Evolutionary conservation across 2,797 vertebrate species (phyloP).

Genomic region (Neosalanx taihuensis): DNA sequence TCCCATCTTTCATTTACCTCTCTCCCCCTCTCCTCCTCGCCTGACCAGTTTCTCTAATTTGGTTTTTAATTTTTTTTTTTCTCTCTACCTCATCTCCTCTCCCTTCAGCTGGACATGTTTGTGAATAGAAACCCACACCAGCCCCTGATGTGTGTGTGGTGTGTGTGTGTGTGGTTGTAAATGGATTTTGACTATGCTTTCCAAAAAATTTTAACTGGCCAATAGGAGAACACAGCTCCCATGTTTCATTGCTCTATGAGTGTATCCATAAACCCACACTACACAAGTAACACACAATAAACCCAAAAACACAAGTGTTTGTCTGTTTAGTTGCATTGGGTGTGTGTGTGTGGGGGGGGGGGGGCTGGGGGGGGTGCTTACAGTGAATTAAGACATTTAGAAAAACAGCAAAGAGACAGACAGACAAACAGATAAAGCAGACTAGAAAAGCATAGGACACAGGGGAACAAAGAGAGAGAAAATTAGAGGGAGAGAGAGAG

Average conservation of each 20-base stretch:
- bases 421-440: conserved; percentile 57
- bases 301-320: conserved; percentile 12
- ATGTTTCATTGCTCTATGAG: conserved; percentile 10
- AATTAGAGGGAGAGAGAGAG: conserved; percentile 24
- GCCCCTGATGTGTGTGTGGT: conserved; percentile 55
- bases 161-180: conserved; percentile 6
- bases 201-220: conserved; percentile 54
- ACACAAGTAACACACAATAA: not conserved
- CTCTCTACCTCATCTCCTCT: conserved; percentile 56
- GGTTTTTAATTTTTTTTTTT: conserved; percentile 71
- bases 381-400: conserved; percentile 71
- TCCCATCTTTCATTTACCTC: conserved; percentile 44
- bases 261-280: conserved; percentile 19
- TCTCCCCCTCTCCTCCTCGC: conserved; percentile 55
- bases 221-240: conserved; percentile 42
- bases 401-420: conserved; percentile 44
- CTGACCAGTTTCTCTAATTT: conserved; percentile 74
- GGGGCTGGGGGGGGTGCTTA: conserved; percentile 54
- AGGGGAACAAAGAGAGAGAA: conserved; percentile 56
- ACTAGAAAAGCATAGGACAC: conserved; percentile 63
- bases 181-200: conserved; percentile 30
- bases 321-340: not conserved
- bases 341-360: conserved; percentile 18
- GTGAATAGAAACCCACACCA: conserved; percentile 58
- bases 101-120: conserved; percentile 56